Conservation (phyloP, 2,113 vertebrate genomes). For the Gnathonemus echidnorhynchus region DNA sequence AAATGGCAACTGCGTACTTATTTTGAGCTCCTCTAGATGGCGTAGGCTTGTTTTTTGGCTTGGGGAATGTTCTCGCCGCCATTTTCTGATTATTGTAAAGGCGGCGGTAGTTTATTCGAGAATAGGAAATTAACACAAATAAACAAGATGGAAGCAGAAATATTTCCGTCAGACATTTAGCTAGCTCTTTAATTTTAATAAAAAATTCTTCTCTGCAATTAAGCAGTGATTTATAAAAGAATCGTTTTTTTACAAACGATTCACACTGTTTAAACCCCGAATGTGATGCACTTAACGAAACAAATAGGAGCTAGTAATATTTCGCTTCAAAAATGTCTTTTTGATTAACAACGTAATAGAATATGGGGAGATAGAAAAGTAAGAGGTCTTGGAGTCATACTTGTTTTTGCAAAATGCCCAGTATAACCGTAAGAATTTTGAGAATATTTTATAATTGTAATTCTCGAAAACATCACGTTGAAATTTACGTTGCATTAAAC, state of each 20-base stretch:
- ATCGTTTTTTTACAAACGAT: neutral
- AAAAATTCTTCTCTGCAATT: neutral
- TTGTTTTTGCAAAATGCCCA: neutral
- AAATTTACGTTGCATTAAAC: neutral
- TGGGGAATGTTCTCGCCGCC: slow-evolving; percentile 31
- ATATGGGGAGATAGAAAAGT: neutral
- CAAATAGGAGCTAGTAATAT: neutral
- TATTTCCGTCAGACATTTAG: neutral
- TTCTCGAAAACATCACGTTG: neutral
- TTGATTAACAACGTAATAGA: neutral
- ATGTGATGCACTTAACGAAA: neutral
- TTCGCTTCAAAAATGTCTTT: neutral
- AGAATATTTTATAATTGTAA: neutral
- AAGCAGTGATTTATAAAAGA: neutral
- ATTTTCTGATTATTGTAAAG: slow-evolving; percentile 39
- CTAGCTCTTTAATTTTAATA: neutral
- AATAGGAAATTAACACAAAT: slow-evolving; percentile 27
- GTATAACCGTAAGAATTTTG: neutral
- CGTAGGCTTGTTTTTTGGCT: slow-evolving; percentile 29
- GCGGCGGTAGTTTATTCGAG: slow-evolving; percentile 20
- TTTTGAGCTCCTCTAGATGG: slow-evolving; percentile 40
- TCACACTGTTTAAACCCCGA: neutral
- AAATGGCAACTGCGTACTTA: slow-evolving; percentile 13
- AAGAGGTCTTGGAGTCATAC: neutral
- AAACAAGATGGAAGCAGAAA: slow-evolving; percentile 29